phyloP scores from a whole-genome alignment of 1,140 invertebrate genomes.

The Liolophura sinensis region DNA sequence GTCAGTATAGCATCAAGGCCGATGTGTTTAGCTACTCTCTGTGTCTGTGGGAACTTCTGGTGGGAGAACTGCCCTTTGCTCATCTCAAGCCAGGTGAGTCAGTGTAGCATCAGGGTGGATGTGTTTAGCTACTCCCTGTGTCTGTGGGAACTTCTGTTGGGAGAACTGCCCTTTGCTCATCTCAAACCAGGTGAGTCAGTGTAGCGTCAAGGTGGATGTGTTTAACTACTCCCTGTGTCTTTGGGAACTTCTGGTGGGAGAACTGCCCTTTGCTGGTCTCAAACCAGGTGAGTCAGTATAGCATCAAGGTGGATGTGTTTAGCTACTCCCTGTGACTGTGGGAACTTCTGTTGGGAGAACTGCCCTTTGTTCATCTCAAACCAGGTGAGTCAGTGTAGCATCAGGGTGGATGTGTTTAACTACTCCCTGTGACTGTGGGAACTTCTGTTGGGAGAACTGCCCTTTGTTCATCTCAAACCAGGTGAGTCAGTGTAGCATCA shows the following conservation, averaged over 20 bases:
- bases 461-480: slow-evolving; percentile 56
- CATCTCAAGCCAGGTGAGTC: slow-evolving; percentile 61
- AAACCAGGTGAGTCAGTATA: slow-evolving; percentile 62
- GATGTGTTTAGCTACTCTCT: slow-evolving; percentile 1
- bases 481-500: slow-evolving; percentile 61
- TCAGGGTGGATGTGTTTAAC: background rate
- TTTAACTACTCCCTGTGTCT: slow-evolving; percentile 1
- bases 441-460: background rate
- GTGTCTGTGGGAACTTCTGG: background rate
- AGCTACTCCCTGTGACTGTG: slow-evolving; percentile 62
- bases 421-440: background rate
- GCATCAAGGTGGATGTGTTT: slow-evolving; percentile 62
- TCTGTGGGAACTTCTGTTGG: slow-evolving; percentile 61
- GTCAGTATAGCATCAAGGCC: background rate
- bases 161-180: slow-evolving; percentile 62
- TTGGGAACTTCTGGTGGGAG: background rate
- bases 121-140: slow-evolving; percentile 62
- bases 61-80: too few species aligned
- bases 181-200: slow-evolving; percentile 57
- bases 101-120: slow-evolving; percentile 62
- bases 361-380: slow-evolving; percentile 62
- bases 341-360: slow-evolving; percentile 61
- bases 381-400: slow-evolving; percentile 40
- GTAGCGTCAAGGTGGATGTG: background rate
- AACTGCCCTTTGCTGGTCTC: slow-evolving; percentile 38